Evolutionary conservation across 1,140 invertebrate species (phyloP), one percentile per base, ranked within the genome.

Genomic region (Dolichoris vasculosae): DNA sequence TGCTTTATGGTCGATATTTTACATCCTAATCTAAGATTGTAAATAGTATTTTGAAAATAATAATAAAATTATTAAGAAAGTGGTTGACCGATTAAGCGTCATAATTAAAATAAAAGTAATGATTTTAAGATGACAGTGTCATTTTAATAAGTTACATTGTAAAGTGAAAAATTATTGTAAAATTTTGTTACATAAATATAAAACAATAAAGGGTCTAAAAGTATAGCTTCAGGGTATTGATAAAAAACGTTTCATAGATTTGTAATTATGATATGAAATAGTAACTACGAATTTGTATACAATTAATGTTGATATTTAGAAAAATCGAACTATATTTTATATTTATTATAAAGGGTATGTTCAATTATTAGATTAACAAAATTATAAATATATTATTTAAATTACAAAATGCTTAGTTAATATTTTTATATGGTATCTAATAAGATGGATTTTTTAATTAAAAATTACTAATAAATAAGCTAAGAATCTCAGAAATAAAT

Each of bases 151-250:
- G 35, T 77, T 80, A 26, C 17, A 80, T 48, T 64, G 48, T 77
- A 51, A 43, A 75, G 38, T 35, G 40, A 67, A 30, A 67, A 82
- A 82, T 67, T 67, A n/a, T 69, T 84, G 84, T 82, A 86, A 67
- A 82, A 83, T 86, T 86, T 78, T 86, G 80, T 86, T 86, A 79
- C n/a, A 75, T 82, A 78, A 86, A 84, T 77, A 77, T 76, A 78
- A 15, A 77, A 64, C 32, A 84, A 30, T 84, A 80, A 85, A 77
- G 64, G 9, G 59, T 76, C 51, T 63, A 81, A 80, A 80, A 78
- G 40, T 78, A 32, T 86, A 82, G 78, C 89, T 89, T 87, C 90
- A 90, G 89, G 89, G 89, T 90, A 90, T 89, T 89, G 88, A 87
- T 89, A 88, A 85, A 75, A 87, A 88, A 84, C 86, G 86, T 89